These are phyloP conservation scores for Rugalucina vietnamica DNA, from an alignment of 2,888 invertebrate genomes.

Conservation along the genomic window DNA sequence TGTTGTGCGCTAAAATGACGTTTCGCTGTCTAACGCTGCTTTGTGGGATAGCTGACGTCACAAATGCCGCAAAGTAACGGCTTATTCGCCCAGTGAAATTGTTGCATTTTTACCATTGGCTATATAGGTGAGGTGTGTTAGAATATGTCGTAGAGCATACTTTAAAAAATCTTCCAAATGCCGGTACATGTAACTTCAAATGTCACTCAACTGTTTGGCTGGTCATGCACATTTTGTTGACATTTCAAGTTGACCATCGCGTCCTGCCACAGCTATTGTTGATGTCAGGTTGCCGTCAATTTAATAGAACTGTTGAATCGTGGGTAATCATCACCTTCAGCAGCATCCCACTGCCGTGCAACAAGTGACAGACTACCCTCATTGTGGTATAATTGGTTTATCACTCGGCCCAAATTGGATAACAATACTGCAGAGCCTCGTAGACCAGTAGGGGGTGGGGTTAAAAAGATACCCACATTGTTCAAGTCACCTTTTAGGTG, in stretches of 20 bases:
- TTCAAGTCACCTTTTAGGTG: neutral
- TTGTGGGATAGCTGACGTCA: too few species aligned
- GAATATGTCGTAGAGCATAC: too few species aligned
- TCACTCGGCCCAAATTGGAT: neutral
- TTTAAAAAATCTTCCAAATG: too few species aligned
- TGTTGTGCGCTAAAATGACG: too few species aligned
- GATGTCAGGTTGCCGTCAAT: neutral
- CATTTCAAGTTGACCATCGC: neutral
- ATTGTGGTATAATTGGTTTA: constrained; percentile 10
- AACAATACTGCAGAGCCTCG: neutral
- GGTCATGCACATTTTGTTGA: too few species aligned
- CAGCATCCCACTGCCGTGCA: neutral
- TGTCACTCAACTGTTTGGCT: too few species aligned
- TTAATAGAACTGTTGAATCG: neutral
- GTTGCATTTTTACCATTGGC: too few species aligned
- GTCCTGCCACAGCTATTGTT: neutral
- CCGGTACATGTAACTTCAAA: too few species aligned
- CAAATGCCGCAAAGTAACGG: too few species aligned
- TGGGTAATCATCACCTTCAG: neutral
- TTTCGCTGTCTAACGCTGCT: too few species aligned
- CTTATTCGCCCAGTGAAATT: too few species aligned
- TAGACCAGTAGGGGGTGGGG: neutral
- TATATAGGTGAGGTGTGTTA: too few species aligned
- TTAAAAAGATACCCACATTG: neutral
- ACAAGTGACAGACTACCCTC: constrained; percentile 5